phyloP scores from a whole-genome alignment of 2,797 vertebrate species.

The Esox masquinongy region DNA sequence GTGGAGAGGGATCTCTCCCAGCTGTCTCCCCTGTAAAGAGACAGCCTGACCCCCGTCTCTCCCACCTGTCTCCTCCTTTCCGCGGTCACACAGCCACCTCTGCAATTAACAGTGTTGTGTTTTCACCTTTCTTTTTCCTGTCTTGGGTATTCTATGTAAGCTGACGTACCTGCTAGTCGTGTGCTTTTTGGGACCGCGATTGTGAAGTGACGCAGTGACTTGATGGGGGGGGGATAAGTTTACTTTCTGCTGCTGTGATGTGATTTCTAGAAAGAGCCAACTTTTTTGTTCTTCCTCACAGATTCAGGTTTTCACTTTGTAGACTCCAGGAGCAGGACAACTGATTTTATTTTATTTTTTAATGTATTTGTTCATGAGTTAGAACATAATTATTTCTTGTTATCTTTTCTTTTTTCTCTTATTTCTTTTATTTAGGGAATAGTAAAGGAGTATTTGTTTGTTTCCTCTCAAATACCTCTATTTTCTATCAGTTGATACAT shows the following conservation, averaged over 20 bases:
- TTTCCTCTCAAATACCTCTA: not conserved
- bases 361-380: not conserved
- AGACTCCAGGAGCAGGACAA: not conserved
- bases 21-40: not conserved
- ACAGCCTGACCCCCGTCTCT: not conserved
- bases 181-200: not conserved
- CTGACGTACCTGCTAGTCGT: not conserved
- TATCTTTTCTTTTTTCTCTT: not conserved
- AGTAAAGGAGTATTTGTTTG: not conserved
- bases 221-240: not conserved
- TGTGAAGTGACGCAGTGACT: not conserved
- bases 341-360: not conserved
- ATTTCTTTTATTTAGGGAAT: not conserved
- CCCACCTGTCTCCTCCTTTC: not conserved
- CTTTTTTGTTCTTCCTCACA: not conserved
- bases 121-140: not conserved
- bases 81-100: not conserved
- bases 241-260: not conserved
- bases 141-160: not conserved
- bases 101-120: not conserved
- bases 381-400: not conserved
- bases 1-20: conserved; percentile 28
- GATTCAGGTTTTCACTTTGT: not conserved
- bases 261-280: not conserved
- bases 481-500: not conserved